Base-by-base conservation (phyloP, 2,113 vertebrate species). In the Otolemur garnettii region DNA sequence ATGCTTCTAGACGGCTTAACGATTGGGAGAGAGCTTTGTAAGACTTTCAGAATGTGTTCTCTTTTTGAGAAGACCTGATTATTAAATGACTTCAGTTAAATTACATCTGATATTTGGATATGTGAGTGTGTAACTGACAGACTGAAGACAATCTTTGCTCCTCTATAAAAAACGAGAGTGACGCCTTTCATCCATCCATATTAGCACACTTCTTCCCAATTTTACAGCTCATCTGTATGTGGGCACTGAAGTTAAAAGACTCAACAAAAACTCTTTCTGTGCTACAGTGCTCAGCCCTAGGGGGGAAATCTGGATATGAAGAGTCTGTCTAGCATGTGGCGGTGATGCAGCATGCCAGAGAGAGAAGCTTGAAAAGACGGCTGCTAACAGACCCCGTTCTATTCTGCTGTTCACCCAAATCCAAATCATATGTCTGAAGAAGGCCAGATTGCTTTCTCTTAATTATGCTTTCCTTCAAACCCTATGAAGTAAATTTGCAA, bases 1-100 rank as follows among this genome's bases (percentile, higher is more conserved):
- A 97, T 98, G 97, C 97, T 98, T 96, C 97, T 95, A 96, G 97
- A 96, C 91, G 75, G 96, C 90, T 87, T 96, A 95, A 75, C 97
- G 92, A 91, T 66, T 87, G 88, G 82, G 80, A 92, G 93, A 86
- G 62, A 92, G 53, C 69, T 97, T 96, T 8, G 1, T 72, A 97
- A 79, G 94, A 84, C 64, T 96, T 74, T 86, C n/a, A 71, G 90
- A 93, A 26, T 64, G 15, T 69, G 80, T 71, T 89, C 85, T 97
- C 95, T 95, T 96, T 96, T 95, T 96, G 97, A 98, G 97, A 91
- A 91, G 95, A 95, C 96, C 96, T 96, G 87, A 33, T 96, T 95
- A 78, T 93, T 83, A 86, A 80, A 95, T 81, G 71, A 94, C 94
- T 97, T 98, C 84, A 75, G 72, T 57, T 90, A 91, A 93, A 93